A percentile compares a stretch with the other conserved stretches of the same genome.
phyloP scores from a whole-genome alignment of 2,113 vertebrate species.

The Erythrolamprus reginae region DNA sequence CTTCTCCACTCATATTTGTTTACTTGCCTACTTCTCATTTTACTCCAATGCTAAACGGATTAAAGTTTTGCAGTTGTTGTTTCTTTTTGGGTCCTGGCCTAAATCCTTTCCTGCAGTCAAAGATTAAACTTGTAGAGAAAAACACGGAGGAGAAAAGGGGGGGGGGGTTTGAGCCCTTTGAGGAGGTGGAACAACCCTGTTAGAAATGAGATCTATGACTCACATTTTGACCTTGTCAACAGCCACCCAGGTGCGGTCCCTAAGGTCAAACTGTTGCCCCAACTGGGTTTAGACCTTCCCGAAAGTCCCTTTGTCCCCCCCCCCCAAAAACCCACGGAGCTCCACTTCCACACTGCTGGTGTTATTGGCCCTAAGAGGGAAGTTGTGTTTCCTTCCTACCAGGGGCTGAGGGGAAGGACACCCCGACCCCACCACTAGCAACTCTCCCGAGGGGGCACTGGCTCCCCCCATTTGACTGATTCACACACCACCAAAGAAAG shows the following conservation, averaged over 20 bases:
- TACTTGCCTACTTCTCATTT: not conserved
- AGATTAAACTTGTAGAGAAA: not conserved
- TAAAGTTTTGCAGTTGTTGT: not conserved
- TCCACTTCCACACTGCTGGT: not conserved
- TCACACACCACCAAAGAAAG: not conserved
- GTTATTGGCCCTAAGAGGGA: not conserved
- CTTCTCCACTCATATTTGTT: not conserved
- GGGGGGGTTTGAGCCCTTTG: not conserved
- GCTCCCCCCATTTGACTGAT: not conserved
- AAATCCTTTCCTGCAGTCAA: not conserved
- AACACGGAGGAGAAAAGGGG: not conserved
- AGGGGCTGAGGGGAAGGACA: not conserved
- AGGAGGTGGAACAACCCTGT: not conserved
- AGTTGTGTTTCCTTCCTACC: not conserved
- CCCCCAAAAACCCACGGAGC: not conserved
- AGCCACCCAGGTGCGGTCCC: not conserved
- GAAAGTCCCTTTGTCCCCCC: too few relatives aligned
- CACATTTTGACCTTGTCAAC: not conserved
- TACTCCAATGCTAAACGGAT: not conserved
- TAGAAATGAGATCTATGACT: not conserved
- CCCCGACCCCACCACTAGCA: too few relatives aligned
- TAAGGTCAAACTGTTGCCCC: not conserved
- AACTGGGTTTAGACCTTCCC: too few relatives aligned
- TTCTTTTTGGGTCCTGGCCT: conserved; percentile 8
- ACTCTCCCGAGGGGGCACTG: not conserved